These are phyloP conservation scores for Champsocephalus esox DNA, from an alignment of 2,797 vertebrate species.

Conservation along the genomic window DNA sequence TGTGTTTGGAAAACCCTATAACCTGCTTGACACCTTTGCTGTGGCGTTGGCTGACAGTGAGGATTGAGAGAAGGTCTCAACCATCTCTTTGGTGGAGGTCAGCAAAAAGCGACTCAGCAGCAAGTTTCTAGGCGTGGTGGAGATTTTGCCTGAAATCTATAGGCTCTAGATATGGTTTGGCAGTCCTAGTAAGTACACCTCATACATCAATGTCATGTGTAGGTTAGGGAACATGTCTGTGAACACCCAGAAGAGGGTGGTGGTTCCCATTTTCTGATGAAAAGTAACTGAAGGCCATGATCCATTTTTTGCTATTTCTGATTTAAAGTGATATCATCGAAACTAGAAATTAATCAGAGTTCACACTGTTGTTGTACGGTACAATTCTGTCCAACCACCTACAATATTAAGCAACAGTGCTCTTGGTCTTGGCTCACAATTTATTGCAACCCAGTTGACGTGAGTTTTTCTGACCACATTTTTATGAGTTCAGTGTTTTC, in stretches of 20 bases:
- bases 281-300: too few relatives aligned
- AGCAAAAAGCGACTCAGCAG: background rate
- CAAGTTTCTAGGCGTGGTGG: background rate
- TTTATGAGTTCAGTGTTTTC: conserved; percentile 61
- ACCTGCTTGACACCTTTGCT: conserved; percentile 1
- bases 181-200: background rate
- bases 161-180: conserved; percentile 9
- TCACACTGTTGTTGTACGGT: background rate
- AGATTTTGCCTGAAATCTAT: conserved; percentile 6
- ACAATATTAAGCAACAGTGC: conserved; percentile 10
- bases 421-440: conserved; percentile 15
- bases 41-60: background rate
- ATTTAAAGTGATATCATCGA: background rate
- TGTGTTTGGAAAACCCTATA: conserved; percentile 10
- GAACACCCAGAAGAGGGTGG: conserved; percentile 5
- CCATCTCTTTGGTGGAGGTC: background rate
- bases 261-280: background rate
- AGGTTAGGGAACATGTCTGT: background rate
- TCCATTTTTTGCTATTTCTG: background rate
- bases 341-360: background rate
- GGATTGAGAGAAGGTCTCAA: background rate
- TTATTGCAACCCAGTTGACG: conserved; percentile 42
- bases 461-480: conserved; percentile 50
- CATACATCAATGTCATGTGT: background rate
- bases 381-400: conserved; percentile 7